Conservation (phyloP, 2,888 invertebrate species). For the Drosophila paracracens region DNA sequence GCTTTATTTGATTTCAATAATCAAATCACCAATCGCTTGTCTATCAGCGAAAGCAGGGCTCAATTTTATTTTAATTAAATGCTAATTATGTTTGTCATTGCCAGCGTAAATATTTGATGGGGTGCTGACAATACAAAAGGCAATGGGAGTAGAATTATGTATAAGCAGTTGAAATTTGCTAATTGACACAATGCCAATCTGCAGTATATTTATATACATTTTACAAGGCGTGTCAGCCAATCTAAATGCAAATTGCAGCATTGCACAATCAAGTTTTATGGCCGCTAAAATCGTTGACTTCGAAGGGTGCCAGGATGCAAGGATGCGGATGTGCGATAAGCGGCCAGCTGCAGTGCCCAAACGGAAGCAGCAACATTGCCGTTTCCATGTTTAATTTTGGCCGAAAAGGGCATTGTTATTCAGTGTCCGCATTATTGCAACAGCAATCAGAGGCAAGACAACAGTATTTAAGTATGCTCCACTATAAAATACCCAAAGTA, state of each 20-base stretch:
- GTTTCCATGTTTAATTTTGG: constrained; percentile 58
- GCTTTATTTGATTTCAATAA: constrained; percentile 74
- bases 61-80: constrained; percentile 79
- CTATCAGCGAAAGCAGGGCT: constrained; percentile 58
- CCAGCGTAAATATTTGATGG: constrained; percentile 65
- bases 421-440: constrained; percentile 27
- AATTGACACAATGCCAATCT: constrained; percentile 46
- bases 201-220: constrained; percentile 23
- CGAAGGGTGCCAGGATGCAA: constrained; percentile 17
- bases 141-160: background rate
- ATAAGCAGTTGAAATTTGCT: constrained; percentile 28
- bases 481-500: constrained; percentile 1
- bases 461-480: background rate
- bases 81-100: constrained; percentile 75
- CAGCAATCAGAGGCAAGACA: constrained; percentile 6
- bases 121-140: constrained; percentile 14
- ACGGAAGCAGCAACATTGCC: constrained; percentile 31
- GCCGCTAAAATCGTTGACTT: constrained; percentile 25
- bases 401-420: constrained; percentile 38
- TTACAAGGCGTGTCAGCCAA: constrained; percentile 40
- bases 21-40: constrained; percentile 73
- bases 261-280: constrained; percentile 55
- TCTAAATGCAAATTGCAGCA: constrained; percentile 75
- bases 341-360: constrained; percentile 21
- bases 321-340: constrained; percentile 39